phyloP scores from a whole-genome alignment of 2,888 invertebrate genomes.

The Harmothoe impar region DNA sequence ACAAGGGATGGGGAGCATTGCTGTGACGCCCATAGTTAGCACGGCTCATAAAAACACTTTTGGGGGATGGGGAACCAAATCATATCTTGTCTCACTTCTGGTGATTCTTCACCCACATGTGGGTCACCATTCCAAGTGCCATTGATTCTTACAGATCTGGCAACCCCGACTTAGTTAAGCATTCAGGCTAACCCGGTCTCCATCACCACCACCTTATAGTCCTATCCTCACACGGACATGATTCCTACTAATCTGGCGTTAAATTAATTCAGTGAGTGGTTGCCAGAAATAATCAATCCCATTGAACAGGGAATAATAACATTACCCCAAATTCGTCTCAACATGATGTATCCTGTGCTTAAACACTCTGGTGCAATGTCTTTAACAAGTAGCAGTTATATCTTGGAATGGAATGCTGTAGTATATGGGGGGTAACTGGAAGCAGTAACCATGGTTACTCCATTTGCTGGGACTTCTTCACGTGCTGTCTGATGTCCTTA shows the following conservation, averaged over 20 bases:
- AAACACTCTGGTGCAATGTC: not conserved
- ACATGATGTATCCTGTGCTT: not conserved
- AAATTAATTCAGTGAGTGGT: too few species aligned
- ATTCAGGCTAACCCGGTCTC: not conserved
- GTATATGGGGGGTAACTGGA: too few species aligned
- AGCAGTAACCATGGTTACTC: too few species aligned
- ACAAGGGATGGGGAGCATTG: not conserved
- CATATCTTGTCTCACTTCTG: constrained; percentile 15
- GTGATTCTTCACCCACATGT: constrained; percentile 19
- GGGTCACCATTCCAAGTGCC: constrained; percentile 54
- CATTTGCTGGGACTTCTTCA: too few species aligned
- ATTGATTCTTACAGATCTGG: not conserved
- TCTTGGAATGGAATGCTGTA: constrained; percentile 3
- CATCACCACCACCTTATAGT: not conserved
- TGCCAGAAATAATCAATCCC: too few species aligned
- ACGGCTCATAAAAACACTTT: not conserved
- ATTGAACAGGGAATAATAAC: too few species aligned
- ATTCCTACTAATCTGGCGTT: too few species aligned
- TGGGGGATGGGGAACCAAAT: constrained; percentile 1
- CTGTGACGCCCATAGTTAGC: constrained; percentile 47
- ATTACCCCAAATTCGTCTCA: too few species aligned
- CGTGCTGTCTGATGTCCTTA: not conserved
- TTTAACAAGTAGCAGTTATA: not conserved
- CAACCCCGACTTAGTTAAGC: not conserved
- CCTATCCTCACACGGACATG: too few species aligned